Evolutionary conservation across 2,113 vertebrate species (phyloP).

Genomic region (Pseudonaja textilis): DNA sequence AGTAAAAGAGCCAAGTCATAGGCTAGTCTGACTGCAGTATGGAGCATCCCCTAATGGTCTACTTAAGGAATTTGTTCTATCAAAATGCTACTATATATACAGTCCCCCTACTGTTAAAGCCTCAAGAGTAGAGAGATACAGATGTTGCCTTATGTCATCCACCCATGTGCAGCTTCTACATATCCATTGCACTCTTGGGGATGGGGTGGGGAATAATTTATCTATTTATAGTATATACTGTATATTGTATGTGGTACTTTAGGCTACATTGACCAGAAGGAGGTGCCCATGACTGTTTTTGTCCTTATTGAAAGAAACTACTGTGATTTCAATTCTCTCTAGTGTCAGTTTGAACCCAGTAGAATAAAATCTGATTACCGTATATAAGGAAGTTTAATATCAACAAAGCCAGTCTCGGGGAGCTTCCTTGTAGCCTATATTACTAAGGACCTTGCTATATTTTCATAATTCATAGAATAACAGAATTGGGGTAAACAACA

Average conservation of each 20-base stretch:
- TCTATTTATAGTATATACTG: not conserved
- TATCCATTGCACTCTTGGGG: not conserved
- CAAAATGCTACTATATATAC: not conserved
- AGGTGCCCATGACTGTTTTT: not conserved
- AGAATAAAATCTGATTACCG: not conserved
- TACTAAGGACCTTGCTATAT: not conserved
- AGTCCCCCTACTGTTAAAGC: not conserved
- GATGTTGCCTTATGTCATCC: not conserved
- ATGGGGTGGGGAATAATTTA: not conserved
- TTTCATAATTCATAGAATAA: not conserved
- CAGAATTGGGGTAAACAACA: not conserved
- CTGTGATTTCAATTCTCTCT: not conserved
- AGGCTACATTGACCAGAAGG: not conserved
- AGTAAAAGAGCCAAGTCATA: not conserved
- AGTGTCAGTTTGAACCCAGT: not conserved
- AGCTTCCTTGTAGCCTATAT: not conserved
- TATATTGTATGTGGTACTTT: not conserved
- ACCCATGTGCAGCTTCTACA: not conserved
- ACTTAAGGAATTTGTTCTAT: not conserved
- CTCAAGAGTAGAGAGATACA: not conserved
- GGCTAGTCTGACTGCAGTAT: not conserved
- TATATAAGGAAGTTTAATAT: not conserved
- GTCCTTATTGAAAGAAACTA: not conserved
- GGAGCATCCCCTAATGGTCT: not conserved
- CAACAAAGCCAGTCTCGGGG: not conserved